Evolutionary conservation across 2,113 vertebrate genomes (phyloP), one percentile per base, ranked within the genome.

Genomic region (Neomonachus schauinslandi): DNA sequence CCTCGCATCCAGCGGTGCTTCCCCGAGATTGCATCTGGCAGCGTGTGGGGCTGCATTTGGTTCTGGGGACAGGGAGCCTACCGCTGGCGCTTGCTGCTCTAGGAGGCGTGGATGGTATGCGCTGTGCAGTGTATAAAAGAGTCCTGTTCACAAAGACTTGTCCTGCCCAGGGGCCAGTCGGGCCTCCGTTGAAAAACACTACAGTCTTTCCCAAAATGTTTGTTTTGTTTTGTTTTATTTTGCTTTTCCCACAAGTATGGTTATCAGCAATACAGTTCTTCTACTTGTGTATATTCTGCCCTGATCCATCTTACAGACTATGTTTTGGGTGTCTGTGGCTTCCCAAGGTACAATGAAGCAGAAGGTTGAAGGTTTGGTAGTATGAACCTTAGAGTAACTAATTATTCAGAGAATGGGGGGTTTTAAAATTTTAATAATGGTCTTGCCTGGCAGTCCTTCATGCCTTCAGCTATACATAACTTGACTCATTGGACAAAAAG

Each of bases 321-420:
- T 51, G 14, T 55, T 95, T 90, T 31, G 53, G 11, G 91, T 74
- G 1, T 69, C 16, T 77, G 26, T 96, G 79, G 7, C 22, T 85
- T 90, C 46, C 81, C 16, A 39, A 46, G 9, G 12, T 59, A 33
- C 11, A 84, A 51, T 26, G 42, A 81, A 67, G 61, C 51, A 74
- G 65, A 91, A 92, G 33, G 11, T 24, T 72, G 55, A 82, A 71
- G 28, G 83, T 51, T 57, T 77, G 61, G 9, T 93, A 24, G 22
- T 36, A 16, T 8, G 61, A 49, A 67, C 53, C 59, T 63, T 13
- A 0, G 5, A 26, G 28, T 28, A 53, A 61, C 24, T 79, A 14
- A 22, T 89, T 33, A 72, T 39, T 83, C 57, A 65, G 11, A 46
- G 76, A 63, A 22, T 5, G 42, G 49, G 65, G 2, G 42, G 3